phyloP scores from a whole-genome alignment of 1,140 invertebrate species.

The Dermatophagoides farinae region DNA sequence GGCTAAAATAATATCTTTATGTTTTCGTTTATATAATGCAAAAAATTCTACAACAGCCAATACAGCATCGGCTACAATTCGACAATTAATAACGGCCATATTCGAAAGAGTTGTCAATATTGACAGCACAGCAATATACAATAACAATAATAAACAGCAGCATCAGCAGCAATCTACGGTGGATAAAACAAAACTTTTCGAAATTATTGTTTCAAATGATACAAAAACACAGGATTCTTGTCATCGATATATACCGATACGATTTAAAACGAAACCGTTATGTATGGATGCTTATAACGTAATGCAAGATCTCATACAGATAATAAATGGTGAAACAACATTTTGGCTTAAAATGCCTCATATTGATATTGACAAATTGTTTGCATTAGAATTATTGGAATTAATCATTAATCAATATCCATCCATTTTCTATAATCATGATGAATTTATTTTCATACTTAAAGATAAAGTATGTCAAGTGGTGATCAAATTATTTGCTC shows the following conservation, averaged over 20 bases:
- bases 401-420: conserved; percentile 77
- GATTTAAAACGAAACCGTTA: conserved; percentile 52
- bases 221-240: not conserved
- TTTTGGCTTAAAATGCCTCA: conserved; percentile 65
- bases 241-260: conserved; percentile 32
- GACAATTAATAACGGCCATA: conserved; percentile 84
- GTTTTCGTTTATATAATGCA: conserved; percentile 80
- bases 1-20: conserved; percentile 78
- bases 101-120: conserved; percentile 74
- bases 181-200: not conserved
- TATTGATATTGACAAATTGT: conserved; percentile 88
- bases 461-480: conserved; percentile 92
- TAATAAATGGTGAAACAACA: conserved; percentile 88
- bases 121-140: conserved; percentile 25
- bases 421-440: conserved; percentile 76
- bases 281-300: conserved; percentile 84
- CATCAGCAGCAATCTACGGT: not conserved
- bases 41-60: conserved; percentile 85
- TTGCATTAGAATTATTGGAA: conserved; percentile 84
- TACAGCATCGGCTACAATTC: conserved; percentile 84
- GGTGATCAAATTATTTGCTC: conserved; percentile 91
- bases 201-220: not conserved
- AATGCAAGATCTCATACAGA: conserved; percentile 87
- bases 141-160: conserved; percentile 3
- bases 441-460: conserved; percentile 77